These are phyloP conservation scores for Aphyosemion australe DNA, from an alignment of 2,113 vertebrate genomes.

Conservation along the genomic window DNA sequence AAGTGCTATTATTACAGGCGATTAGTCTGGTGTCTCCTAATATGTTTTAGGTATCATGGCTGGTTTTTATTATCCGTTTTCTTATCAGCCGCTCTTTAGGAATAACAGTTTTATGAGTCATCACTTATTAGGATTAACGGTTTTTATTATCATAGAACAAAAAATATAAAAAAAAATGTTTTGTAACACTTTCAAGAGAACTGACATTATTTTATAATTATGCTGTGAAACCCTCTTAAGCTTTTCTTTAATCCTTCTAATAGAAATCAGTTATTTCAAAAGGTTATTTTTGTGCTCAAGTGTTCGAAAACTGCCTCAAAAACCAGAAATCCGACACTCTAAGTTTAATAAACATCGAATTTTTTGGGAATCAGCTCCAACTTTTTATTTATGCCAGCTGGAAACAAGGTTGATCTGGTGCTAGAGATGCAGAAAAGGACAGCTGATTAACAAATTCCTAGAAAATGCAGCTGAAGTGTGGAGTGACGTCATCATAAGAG, in stretches of 20 bases:
- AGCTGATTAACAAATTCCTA: not conserved
- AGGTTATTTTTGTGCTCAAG: not conserved
- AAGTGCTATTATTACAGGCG: not conserved
- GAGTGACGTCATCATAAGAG: not conserved
- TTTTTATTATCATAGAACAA: constrained; percentile 3
- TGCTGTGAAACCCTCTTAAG: constrained; percentile 2
- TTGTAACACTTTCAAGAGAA: no score
- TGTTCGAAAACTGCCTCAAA: not conserved
- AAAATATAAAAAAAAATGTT: not conserved
- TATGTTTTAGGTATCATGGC: not conserved
- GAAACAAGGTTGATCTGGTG: no score
- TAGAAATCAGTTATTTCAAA: not conserved
- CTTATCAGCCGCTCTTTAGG: not conserved
- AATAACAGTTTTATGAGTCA: constrained; percentile 32
- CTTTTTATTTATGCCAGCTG: no score
- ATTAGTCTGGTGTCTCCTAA: constrained; percentile 6
- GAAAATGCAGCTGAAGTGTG: not conserved
- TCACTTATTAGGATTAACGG: constrained; percentile 4
- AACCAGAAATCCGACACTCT: not conserved
- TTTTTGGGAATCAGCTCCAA: no score
- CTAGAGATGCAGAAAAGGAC: not conserved
- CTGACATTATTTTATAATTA: constrained; percentile 3
- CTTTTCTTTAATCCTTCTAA: not conserved
- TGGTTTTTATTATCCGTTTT: not conserved
- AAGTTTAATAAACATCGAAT: no score